Evolutionary conservation across 1,140 invertebrate species (phyloP).

Genomic region (Temnothorax curvispinosus): DNA sequence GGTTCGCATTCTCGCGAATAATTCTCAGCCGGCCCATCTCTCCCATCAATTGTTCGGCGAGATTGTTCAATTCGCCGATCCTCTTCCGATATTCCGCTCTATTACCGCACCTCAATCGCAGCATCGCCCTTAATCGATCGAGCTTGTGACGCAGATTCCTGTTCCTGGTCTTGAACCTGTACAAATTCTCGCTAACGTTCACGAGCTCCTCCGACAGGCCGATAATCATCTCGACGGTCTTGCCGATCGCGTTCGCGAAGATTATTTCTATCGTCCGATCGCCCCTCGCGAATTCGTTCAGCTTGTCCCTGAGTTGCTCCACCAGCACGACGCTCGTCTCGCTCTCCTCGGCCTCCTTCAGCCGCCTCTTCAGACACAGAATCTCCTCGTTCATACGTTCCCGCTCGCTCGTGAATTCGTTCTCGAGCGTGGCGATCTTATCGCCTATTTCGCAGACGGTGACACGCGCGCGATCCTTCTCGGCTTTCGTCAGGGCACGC

Average conservation of each 20-base stretch:
- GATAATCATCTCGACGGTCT: conserved; percentile 60
- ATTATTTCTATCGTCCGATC: conserved; percentile 67
- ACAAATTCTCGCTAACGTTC: conserved; percentile 49
- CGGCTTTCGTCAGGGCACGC: conserved; percentile 20
- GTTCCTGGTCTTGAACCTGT: conserved; percentile 48
- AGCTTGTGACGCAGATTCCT: conserved; percentile 34
- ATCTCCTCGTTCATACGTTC: conserved; percentile 67
- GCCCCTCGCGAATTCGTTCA: conserved; percentile 59
- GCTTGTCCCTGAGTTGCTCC: conserved; percentile 41
- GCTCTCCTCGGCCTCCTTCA: conserved; percentile 49
- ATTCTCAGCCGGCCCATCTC: conserved; percentile 57
- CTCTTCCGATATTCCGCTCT: conserved; percentile 60
- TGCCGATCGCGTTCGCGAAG: conserved; percentile 56
- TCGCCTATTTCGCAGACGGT: conserved; percentile 25
- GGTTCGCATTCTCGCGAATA: neutral
- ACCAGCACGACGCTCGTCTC: conserved; percentile 11
- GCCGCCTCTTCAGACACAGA: conserved; percentile 25
- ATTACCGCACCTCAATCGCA: conserved; percentile 56
- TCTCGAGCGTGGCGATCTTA: conserved; percentile 44
- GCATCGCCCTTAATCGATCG: conserved; percentile 60
- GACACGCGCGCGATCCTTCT: conserved; percentile 13
- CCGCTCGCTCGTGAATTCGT: conserved; percentile 33
- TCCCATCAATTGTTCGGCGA: conserved; percentile 51
- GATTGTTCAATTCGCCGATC: conserved; percentile 63
- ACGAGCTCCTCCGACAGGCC: conserved; percentile 67